These are phyloP conservation scores for Oncorhynchus gorbuscha DNA, from an alignment of 2,113 vertebrate genomes.

Conservation along the genomic window DNA sequence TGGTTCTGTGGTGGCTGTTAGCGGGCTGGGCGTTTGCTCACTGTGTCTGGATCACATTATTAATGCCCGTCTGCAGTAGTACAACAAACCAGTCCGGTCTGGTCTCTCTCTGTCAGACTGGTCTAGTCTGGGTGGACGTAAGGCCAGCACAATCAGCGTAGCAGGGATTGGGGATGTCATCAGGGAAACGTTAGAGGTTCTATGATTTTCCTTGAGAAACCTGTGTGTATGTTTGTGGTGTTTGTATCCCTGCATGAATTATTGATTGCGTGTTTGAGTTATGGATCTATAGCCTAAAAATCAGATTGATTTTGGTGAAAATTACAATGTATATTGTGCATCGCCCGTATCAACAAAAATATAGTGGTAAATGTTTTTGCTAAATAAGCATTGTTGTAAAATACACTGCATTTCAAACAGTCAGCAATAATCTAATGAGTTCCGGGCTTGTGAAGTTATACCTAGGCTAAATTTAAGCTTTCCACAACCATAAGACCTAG, in stretches of 20 bases:
- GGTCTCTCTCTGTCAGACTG: background rate
- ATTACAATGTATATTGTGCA: background rate
- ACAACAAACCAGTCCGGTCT: conserved; percentile 4
- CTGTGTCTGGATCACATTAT: conserved; percentile 13
- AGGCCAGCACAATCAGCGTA: conserved; percentile 12
- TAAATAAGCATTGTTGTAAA: background rate
- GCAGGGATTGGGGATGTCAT: conserved; percentile 1
- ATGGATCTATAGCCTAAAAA: background rate
- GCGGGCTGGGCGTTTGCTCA: background rate
- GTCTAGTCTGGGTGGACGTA: conserved; percentile 9
- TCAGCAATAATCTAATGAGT: too few species aligned
- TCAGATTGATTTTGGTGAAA: background rate
- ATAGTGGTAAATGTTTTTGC: background rate
- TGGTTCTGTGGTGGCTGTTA: background rate
- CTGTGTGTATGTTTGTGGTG: background rate
- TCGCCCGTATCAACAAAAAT: too few species aligned
- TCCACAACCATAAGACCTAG: too few species aligned
- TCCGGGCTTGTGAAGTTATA: too few species aligned
- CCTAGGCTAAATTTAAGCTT: too few species aligned
- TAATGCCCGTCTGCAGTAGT: conserved; percentile 18
- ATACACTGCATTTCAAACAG: too few species aligned
- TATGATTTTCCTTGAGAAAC: too few species aligned
- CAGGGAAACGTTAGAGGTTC: too few species aligned
- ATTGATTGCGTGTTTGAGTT: background rate
- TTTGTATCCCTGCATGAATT: background rate